phyloP scores from a whole-genome alignment of 2,113 vertebrate genomes.

The Mirza zaza region DNA sequence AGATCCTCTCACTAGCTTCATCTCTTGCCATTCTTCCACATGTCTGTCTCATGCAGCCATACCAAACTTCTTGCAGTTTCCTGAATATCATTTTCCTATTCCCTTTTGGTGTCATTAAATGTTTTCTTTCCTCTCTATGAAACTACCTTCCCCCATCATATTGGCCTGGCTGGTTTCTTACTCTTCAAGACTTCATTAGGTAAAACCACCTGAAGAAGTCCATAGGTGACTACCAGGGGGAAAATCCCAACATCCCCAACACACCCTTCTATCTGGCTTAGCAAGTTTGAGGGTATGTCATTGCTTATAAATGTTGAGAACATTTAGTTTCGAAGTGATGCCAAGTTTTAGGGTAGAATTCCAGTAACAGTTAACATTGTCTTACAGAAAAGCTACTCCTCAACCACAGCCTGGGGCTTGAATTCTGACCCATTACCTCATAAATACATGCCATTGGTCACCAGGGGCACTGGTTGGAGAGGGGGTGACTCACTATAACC shows the following conservation, averaged over 20 bases:
- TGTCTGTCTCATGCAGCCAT: not conserved
- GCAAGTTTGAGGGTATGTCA: not conserved
- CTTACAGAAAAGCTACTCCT: constrained; percentile 55
- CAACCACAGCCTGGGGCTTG: constrained; percentile 55
- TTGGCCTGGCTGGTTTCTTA: not conserved
- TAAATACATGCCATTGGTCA: constrained; percentile 44
- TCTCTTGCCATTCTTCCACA: not conserved
- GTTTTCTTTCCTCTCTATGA: not conserved
- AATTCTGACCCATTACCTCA: constrained; percentile 56
- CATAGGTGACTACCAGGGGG: not conserved
- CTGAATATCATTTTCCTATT: not conserved
- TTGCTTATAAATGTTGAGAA: constrained; percentile 62
- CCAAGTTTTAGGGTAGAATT: constrained; percentile 67
- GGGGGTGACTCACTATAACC: constrained; percentile 31
- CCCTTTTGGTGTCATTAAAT: not conserved
- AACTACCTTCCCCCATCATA: not conserved
- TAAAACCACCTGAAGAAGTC: not conserved
- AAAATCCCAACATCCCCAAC: not conserved
- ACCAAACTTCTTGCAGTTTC: not conserved
- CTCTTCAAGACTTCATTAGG: not conserved
- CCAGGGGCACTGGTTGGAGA: constrained; percentile 15
- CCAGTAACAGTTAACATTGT: constrained; percentile 58
- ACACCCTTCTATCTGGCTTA: not conserved
- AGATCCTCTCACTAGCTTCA: not conserved
- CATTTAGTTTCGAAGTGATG: not conserved